Conservation (phyloP, 2,888 invertebrate species). For the Erpobdella octoculata region DNA sequence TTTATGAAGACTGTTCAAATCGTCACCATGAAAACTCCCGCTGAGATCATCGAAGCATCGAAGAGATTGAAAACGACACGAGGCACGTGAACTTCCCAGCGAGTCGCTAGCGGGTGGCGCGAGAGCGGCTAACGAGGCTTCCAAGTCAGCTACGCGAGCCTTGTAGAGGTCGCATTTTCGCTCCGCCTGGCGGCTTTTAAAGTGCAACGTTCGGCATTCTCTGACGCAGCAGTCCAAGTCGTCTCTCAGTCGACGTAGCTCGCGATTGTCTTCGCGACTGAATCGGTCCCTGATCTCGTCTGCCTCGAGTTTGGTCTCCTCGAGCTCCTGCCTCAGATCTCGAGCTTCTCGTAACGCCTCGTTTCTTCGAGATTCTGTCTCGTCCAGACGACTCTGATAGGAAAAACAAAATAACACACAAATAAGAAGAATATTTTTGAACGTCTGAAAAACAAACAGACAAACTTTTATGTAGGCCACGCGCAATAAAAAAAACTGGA, state of each 20-base stretch:
- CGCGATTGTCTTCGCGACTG: constrained; percentile 25
- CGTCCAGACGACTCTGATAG: neutral
- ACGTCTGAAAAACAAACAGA: no score
- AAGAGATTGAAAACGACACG: no score
- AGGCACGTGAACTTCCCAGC: neutral
- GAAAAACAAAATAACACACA: no score
- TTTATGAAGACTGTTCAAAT: neutral
- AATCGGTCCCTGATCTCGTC: constrained; percentile 29
- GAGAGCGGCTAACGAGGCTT: neutral
- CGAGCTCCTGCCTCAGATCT: constrained; percentile 17
- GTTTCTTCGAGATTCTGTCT: neutral
- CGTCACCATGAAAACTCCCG: no score
- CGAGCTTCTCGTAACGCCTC: neutral
- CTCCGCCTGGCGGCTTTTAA: constrained; percentile 16
- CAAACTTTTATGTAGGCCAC: no score
- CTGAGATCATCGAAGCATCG: no score
- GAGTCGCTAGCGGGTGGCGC: no score
- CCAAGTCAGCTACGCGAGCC: neutral
- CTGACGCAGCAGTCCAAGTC: constrained; percentile 29
- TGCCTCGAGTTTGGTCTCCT: constrained; percentile 26
- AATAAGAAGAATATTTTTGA: no score
- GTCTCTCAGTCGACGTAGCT: constrained; percentile 23
- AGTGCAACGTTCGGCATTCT: constrained; percentile 27
- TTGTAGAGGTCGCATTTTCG: constrained; percentile 4
- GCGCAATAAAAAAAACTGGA: no score